Evolutionary conservation across 2,797 vertebrate genomes (phyloP).

Genomic region (Catostomus latipinnis): DNA sequence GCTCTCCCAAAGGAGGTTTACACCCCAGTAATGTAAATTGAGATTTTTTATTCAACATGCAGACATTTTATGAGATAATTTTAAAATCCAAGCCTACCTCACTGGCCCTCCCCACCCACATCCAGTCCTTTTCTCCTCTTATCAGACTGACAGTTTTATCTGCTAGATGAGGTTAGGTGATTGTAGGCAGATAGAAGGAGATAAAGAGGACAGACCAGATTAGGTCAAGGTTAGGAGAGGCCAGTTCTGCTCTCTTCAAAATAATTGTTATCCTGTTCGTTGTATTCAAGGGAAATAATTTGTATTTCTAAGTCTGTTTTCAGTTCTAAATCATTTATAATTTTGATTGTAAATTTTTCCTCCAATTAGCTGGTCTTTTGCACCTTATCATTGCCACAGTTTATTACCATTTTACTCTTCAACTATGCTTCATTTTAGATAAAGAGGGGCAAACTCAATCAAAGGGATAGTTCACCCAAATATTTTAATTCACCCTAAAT

Average conservation of each 20-base stretch:
- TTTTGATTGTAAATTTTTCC: background rate
- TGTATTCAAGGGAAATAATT: slow-evolving; percentile 6
- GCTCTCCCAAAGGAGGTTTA: slow-evolving; percentile 55
- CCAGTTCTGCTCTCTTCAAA: slow-evolving; percentile 31
- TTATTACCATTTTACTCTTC: background rate
- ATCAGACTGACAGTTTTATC: slow-evolving; percentile 54
- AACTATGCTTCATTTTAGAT: background rate
- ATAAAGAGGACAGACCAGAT: slow-evolving; percentile 49
- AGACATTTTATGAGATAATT: slow-evolving; percentile 50
- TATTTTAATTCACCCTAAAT: too few relatives aligned
- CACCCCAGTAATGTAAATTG: slow-evolving; percentile 58
- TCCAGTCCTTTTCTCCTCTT: slow-evolving; percentile 33
- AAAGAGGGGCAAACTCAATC: too few relatives aligned
- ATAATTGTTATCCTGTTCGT: slow-evolving; percentile 9
- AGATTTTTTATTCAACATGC: slow-evolving; percentile 31
- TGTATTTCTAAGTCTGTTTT: background rate
- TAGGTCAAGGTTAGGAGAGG: slow-evolving; percentile 53
- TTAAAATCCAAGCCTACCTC: slow-evolving; percentile 51
- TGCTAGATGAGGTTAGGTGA: slow-evolving; percentile 51
- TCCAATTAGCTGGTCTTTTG: background rate
- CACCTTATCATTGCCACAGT: background rate
- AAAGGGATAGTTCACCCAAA: too few relatives aligned
- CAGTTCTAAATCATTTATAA: background rate
- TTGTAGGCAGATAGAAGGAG: slow-evolving; percentile 49
- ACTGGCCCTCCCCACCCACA: slow-evolving; percentile 10